These are phyloP conservation scores for Otus sunia DNA, from an alignment of 2,113 vertebrate species.

Conservation along the genomic window DNA sequence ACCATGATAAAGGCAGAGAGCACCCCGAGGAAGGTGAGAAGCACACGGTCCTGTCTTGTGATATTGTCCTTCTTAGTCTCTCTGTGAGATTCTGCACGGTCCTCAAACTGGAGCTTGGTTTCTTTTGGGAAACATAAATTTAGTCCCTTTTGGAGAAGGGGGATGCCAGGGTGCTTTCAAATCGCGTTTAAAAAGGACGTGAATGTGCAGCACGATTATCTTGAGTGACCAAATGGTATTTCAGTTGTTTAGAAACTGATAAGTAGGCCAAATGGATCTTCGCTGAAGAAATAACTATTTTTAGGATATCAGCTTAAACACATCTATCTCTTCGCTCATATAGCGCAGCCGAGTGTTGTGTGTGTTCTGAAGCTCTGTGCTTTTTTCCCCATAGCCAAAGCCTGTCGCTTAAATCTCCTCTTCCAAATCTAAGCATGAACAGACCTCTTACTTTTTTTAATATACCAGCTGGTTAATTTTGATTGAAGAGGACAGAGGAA, in stretches of 20 bases:
- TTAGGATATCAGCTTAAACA: conserved; percentile 18
- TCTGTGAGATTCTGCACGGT: not conserved
- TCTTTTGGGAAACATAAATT: not conserved
- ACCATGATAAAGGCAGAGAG: conserved; percentile 96
- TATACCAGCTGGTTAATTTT: not conserved
- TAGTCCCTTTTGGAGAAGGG: not conserved
- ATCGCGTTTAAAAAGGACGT: not conserved
- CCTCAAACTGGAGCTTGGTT: not conserved
- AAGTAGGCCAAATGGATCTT: conserved; percentile 48
- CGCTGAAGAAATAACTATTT: conserved; percentile 45
- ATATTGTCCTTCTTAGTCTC: not conserved
- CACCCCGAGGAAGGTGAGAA: conserved; percentile 91
- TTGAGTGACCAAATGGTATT: conserved; percentile 37
- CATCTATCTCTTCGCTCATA: not conserved
- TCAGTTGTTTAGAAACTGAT: conserved; percentile 41
- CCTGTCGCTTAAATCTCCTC: not conserved
- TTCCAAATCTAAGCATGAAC: not conserved
- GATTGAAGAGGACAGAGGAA: not conserved
- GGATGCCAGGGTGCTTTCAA: not conserved
- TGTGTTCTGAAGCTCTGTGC: not conserved
- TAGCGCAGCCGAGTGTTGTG: not conserved
- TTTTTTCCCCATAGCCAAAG: not conserved
- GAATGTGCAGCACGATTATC: not conserved
- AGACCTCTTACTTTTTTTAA: not conserved
- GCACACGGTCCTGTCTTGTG: fast-evolving